Evolutionary conservation across 64 coral and sea anemone genomes (phyloP), one percentile per base, ranked within the genome.

Genomic region (Porites lutea): DNA sequence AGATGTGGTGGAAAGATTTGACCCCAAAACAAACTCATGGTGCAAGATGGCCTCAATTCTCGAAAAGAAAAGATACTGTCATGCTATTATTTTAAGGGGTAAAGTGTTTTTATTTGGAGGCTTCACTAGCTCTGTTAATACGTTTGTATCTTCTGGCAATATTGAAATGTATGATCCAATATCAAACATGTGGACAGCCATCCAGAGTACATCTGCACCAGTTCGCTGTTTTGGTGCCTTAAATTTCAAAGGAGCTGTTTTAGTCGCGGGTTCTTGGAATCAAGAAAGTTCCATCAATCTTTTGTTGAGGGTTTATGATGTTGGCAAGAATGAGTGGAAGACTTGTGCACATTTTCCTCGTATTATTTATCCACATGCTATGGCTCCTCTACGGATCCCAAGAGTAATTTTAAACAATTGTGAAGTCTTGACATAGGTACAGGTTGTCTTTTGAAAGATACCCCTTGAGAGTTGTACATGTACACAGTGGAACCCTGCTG

Each of bases 101-200:
- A 75, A 15, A 14, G 77, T 95, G 27, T 37, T 37, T 37, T 37
- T 37, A 37, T 37, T 37, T 37, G 27, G 27, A 37, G 27, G 27
- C 27, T 48, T 95, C 78, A 19, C 60, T 95, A 2, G 93, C 27
- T 37, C 27, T 37, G 27, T 37, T 37, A 0, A 37, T 37, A 72
- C 8, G 69, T 81, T 16, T 0, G 13, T 9, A 9, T 59, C 7
- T 59, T 53, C 72, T 6, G 7, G 51, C 7, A 52, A 49, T 4
- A 68, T 88, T 52, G 93, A 95, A 64, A 52, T 77, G 59, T 95
- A 95, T 72, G 72, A 90, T 50, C 90, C 78, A 4, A 71, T 60
- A 23, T 55, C 62, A 72, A 43, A 47, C 69, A 43, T 13, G 3
- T 72, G 69, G 69, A 72, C 19, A 37, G 23, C 21, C 69, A 72